A percentile compares a stretch with the other conserved stretches of the same genome.
Conservation (phyloP, 2,797 vertebrate genomes). For the Aerospiza tachiro region DNA sequence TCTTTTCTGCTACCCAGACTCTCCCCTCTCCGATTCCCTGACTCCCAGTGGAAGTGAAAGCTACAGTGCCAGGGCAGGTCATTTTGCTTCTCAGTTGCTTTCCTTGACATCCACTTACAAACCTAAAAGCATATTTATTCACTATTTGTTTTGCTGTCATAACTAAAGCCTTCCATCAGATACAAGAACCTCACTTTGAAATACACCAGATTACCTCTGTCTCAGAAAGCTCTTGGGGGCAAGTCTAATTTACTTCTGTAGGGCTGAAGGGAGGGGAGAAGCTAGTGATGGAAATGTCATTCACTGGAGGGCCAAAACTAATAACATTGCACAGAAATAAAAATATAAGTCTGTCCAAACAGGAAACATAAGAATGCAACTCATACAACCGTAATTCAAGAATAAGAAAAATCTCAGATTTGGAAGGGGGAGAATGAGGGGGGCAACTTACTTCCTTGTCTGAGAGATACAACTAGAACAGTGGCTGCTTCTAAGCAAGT, state of each 20-base stretch:
- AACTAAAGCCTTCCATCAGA: neutral
- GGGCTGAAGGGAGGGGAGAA: neutral
- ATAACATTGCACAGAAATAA: neutral
- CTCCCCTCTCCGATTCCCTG: neutral
- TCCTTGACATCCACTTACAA: neutral
- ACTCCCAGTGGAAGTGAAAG: neutral
- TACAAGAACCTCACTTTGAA: neutral
- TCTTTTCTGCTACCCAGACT: neutral
- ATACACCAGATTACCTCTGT: neutral
- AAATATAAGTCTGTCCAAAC: neutral
- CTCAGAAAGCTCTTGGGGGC: neutral
- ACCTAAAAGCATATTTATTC: conserved; percentile 6
- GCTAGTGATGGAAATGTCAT: neutral
- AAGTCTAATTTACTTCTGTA: conserved; percentile 6
- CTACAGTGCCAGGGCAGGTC: neutral
- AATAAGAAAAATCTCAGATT: neutral
- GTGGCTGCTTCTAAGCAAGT: neutral
- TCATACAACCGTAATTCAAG: neutral
- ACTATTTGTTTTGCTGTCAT: conserved; percentile 3
- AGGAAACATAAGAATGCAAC: neutral
- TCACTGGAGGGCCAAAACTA: neutral
- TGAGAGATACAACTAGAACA: neutral
- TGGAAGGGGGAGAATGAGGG: neutral
- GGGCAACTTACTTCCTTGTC: neutral
- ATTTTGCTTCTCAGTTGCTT: conserved; percentile 10